Base-by-base conservation (phyloP, 2,113 vertebrate genomes). In the Aldabrachelys gigantea region DNA sequence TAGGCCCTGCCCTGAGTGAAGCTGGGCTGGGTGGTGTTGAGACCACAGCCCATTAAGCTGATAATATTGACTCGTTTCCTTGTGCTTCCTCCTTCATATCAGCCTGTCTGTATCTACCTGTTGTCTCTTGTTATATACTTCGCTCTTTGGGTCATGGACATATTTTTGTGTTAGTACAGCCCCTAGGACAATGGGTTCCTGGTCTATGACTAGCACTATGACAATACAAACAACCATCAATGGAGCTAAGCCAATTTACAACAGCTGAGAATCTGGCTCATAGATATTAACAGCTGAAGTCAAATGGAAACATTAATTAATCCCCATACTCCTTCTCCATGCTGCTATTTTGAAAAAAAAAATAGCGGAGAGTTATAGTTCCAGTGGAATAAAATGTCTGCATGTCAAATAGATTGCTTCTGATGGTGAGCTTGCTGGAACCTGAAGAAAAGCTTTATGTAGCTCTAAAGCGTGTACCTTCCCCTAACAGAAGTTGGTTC, bases 241-340 rank as follows among this genome's bases (percentile, higher is more conserved):
- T 53, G 4, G 85, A 94, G 96, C 87, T 79, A 89, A 76, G 44
- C 82, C 0, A 72, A 91, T 84, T 94, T 90, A 82, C 22, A 78
- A 5, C 4, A 10, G 22, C 5, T 56, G 47, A 82, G 84, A 38
- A 16, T 72, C 82, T 11, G 35, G 44, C 8, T 80, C 0, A 0
- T 62, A 76, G 93, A 56, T 0, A 2, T n/a, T 86, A 93, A 88
- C 87, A 44, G 13, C 80, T 57, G 14, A 1, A 90, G 14, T 85
- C 5, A 14, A 84, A 90, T 4, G 84, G 80, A 53, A 89, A 89
- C 89, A 8, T 4, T 5, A 22, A 84, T 8, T 44, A 27, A 3
- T 54, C 13, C 76, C n/a, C 25, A 90, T 85, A 53, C 14, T 5
- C 22, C 92, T 90, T 78, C 27, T 13, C 25, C 56, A 1, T 80